Evolutionary conservation across 2,113 vertebrate species (phyloP), one percentile per base, ranked within the genome.

Genomic region (Australoheros scitulus): DNA sequence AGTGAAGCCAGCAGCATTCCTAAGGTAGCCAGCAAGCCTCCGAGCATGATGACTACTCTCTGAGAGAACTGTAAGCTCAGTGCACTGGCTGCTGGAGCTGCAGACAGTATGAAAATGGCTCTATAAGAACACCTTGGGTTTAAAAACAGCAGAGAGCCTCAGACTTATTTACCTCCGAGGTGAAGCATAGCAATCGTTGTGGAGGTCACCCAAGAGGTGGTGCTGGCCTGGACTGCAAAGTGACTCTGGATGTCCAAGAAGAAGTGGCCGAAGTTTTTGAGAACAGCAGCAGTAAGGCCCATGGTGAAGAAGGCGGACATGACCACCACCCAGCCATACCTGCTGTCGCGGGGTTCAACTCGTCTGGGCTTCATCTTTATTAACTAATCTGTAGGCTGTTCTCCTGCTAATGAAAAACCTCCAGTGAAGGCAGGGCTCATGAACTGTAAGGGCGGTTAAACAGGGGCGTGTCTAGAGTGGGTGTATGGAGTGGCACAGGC

Each of bases 321-420:
- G 26, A 96, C 94, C 59, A 97, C 95, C 76, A 97, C 91, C 95
- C 96, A 96, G 52, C 96, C 96, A 8, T 96, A 97, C 8, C 96
- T 94, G 17, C 94, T 93, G 0, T 96, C 95, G 1, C 91, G 94
- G 58, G 92, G 85, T 6, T 52, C 55, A 17, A 80, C 50, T 15
- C 38, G 61, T 7, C 38, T 61, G 43, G 82, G 80, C 83, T 61
- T 77, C 90, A 92, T 80, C 43, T 61, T 22, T 6, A 20, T 2
- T 7, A 50, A 41, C n/a, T 3, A 3, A 38, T 59, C 57, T 47
- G 56, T 52, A 32, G 52, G 68, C 47, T 10, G 77, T 64, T 80
- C 52, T 32, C 57, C 88, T 52, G 65, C 6, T 2, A 43, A 60
- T 61, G 5, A 24, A 4, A 61, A 57, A 17, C 3, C 41, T 50